Percentiles rank a stretch among this genome's conserved stretches.
Evolutionary conservation across 2,113 vertebrate genomes (phyloP).

Genomic region (Gulo gulo): DNA sequence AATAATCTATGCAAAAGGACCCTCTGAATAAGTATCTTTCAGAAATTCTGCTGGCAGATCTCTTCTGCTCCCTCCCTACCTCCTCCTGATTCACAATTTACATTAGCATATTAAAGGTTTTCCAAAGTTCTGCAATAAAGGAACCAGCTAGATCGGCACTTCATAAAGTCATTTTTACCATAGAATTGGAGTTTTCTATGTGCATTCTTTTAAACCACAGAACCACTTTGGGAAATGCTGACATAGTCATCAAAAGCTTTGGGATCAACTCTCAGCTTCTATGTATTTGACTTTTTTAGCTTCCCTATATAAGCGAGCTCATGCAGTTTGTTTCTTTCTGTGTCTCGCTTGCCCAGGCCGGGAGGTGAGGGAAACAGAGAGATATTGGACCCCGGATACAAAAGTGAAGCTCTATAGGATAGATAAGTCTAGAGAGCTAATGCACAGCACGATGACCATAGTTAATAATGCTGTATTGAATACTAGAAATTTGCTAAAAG

Average conservation of each 20-base stretch:
- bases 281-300: background rate
- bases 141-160: background rate
- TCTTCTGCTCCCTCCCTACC: background rate
- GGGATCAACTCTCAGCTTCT: background rate
- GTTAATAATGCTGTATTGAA: background rate
- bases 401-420: background rate
- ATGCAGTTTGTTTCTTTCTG: background rate
- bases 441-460: background rate
- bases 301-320: background rate
- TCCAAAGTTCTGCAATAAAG: background rate
- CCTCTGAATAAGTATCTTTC: background rate
- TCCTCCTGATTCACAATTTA: background rate
- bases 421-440: background rate
- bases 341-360: background rate
- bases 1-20: background rate
- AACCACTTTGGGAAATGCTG: background rate
- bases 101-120: constrained; percentile 24
- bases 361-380: background rate
- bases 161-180: constrained; percentile 16
- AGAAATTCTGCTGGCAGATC: background rate
- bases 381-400: background rate
- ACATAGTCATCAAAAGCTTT: background rate
- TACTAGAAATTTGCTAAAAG: background rate
- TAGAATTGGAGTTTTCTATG: background rate
- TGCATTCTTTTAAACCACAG: background rate